Evolutionary conservation across 2,888 invertebrate species (phyloP).

Genomic region (Crocallis elinguaria): DNA sequence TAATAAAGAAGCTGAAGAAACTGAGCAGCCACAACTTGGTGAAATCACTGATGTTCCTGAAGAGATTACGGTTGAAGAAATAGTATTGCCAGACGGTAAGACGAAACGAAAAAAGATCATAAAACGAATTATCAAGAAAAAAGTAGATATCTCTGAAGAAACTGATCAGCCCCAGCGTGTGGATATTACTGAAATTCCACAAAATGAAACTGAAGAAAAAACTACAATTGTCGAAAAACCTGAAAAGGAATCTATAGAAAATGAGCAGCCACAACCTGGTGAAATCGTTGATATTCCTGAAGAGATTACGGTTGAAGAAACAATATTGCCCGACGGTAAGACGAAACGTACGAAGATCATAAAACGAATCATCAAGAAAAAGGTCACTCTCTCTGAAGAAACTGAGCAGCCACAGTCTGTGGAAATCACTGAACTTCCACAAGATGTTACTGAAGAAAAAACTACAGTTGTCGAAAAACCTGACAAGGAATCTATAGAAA

Average conservation of each 20-base stretch:
- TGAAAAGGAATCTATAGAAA: neutral
- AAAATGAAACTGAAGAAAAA: neutral
- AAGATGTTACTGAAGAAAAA: neutral
- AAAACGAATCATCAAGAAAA: neutral
- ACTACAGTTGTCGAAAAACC: neutral
- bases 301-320: neutral
- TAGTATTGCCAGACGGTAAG: conserved; percentile 49
- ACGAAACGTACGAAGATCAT: too few relatives aligned
- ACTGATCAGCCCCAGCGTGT: too few relatives aligned
- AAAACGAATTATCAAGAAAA: conserved; percentile 43
- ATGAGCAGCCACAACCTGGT: neutral
- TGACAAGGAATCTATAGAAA: too few relatives aligned
- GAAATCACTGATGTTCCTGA: neutral
- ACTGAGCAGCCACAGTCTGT: neutral
- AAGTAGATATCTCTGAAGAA: too few relatives aligned
- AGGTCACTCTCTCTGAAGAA: neutral
- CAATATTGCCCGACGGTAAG: too few relatives aligned
- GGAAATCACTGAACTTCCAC: neutral
- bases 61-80: conserved; percentile 25
- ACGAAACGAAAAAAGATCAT: conserved; percentile 47
- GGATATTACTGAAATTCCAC: too few relatives aligned
- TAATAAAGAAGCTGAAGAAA: neutral
- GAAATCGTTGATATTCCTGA: neutral
- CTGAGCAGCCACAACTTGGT: neutral
- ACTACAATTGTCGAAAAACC: neutral